Evolutionary conservation across 1,140 invertebrate species (phyloP).

Genomic region (Papilio polyxenes): DNA sequence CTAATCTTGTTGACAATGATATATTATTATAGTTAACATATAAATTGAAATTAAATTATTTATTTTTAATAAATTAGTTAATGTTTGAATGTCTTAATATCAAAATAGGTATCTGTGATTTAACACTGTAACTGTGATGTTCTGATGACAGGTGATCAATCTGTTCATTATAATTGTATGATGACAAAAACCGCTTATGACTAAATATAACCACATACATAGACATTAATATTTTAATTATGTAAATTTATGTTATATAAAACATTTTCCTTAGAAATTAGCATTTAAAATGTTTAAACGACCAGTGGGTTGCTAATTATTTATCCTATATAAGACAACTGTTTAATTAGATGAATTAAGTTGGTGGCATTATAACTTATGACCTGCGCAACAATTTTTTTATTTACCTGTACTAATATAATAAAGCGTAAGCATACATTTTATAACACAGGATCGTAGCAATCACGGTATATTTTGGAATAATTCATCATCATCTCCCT

Average conservation of each 20-base stretch:
- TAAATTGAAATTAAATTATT: not conserved
- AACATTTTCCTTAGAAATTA: conserved; percentile 10
- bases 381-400: not conserved
- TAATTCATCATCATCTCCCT: too few species aligned
- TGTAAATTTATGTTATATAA: conserved; percentile 7
- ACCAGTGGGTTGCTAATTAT: not conserved
- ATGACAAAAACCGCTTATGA: not conserved
- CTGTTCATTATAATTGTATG: not conserved
- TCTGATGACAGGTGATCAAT: not conserved
- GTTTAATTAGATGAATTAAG: conserved; percentile 10
- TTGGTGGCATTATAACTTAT: conserved; percentile 17
- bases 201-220: not conserved
- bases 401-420: not conserved
- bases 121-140: too few species aligned
- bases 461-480: too few species aligned
- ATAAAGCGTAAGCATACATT: too few species aligned
- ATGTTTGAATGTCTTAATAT: too few species aligned
- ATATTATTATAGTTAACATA: not conserved
- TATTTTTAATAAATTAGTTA: not conserved
- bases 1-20: conserved; percentile 5
- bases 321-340: conserved; percentile 18
- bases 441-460: too few species aligned
- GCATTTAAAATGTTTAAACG: conserved; percentile 18
- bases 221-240: not conserved
- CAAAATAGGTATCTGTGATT: too few species aligned